These are phyloP conservation scores for Strigamia maritima DNA, from an alignment of 2,888 invertebrate genomes.

Conservation along the genomic window DNA sequence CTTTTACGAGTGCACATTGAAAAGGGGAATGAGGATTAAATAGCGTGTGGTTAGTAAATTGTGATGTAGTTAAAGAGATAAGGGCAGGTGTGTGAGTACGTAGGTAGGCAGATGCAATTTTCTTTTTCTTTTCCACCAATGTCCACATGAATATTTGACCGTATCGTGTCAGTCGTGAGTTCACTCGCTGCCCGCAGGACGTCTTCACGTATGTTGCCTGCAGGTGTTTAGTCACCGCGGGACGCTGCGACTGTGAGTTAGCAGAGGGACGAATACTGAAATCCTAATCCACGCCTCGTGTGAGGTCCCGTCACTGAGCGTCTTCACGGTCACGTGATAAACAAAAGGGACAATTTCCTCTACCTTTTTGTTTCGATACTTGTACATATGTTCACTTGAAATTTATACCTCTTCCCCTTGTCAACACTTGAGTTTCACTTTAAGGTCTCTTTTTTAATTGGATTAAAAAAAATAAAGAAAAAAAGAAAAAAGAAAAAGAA, in stretches of 20 bases:
- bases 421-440: not conserved
- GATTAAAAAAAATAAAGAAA: not conserved
- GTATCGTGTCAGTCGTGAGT: slow-evolving; percentile 18
- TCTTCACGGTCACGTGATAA: slow-evolving; percentile 31
- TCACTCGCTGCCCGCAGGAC: slow-evolving; percentile 27
- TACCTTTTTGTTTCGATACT: slow-evolving; percentile 10
- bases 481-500: too few relatives aligned
- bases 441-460: not conserved
- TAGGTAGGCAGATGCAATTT: slow-evolving; percentile 9
- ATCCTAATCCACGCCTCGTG: slow-evolving; percentile 36
- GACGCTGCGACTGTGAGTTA: slow-evolving; percentile 35
- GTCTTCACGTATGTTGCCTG: slow-evolving; percentile 33
- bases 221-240: slow-evolving; percentile 33
- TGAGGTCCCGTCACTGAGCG: slow-evolving; percentile 34
- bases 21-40: not conserved
- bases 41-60: not conserved
- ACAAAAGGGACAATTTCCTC: slow-evolving; percentile 12
- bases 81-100: slow-evolving; percentile 1
- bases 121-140: not conserved
- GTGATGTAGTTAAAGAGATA: slow-evolving; percentile 16
- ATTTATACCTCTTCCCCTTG: slow-evolving; percentile 12
- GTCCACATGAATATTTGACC: slow-evolving; percentile 31
- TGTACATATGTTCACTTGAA: not conserved
- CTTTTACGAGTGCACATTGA: not conserved
- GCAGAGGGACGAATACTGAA: slow-evolving; percentile 34